Evolutionary conservation across 92 coral and sea anemone species (phyloP).

Genomic region (Epizoanthus ramosus): DNA sequence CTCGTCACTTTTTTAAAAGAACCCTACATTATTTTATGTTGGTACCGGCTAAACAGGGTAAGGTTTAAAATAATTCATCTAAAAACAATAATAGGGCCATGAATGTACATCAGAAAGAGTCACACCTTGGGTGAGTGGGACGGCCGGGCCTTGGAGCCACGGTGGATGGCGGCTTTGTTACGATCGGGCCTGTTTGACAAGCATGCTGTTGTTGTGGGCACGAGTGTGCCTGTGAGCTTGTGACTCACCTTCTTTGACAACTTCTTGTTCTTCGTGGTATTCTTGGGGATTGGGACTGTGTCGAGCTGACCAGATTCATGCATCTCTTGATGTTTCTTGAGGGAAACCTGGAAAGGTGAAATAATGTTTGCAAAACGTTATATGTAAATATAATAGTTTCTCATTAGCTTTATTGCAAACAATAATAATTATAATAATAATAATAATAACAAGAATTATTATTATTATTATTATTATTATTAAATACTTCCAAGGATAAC

Average conservation of each 20-base stretch:
- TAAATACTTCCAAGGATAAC: no score
- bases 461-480: neutral
- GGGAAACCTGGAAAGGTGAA: slow-evolving; percentile 46
- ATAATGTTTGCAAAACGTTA: neutral
- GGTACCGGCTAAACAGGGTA: no score
- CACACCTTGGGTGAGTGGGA: slow-evolving; percentile 7
- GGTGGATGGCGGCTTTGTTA: neutral
- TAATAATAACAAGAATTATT: neutral
- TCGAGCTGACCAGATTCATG: slow-evolving; percentile 45
- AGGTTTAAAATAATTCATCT: no score
- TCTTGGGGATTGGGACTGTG: neutral
- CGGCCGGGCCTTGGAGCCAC: neutral
- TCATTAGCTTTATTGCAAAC: neutral
- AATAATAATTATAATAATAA: neutral
- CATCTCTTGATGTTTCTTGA: slow-evolving; percentile 59
- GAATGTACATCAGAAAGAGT: neutral
- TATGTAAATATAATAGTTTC: neutral
- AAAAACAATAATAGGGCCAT: neutral
- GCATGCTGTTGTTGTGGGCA: neutral
- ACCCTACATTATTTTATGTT: no score
- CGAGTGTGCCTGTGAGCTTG: neutral
- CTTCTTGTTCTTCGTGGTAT: neutral
- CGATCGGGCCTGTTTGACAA: slow-evolving; percentile 2
- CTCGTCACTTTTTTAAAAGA: no score
- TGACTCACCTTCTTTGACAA: slow-evolving; percentile 31